A percentile compares a stretch with the other conserved stretches of the same genome.
Conservation (phyloP, 2,888 invertebrate species). For the Brenthis ino region DNA sequence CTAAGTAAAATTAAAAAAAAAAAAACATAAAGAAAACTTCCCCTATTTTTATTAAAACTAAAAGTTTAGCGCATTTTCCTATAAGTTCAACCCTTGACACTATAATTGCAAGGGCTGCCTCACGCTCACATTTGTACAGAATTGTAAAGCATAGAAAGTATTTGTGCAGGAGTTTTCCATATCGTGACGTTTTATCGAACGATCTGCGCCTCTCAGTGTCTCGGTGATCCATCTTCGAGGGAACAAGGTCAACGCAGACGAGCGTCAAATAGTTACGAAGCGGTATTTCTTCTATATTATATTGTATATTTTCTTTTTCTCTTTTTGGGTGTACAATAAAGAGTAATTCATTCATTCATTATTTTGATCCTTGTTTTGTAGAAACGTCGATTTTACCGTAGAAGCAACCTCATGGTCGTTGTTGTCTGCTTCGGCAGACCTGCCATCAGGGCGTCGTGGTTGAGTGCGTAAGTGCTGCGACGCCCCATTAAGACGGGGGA, state of each 20-base stretch:
- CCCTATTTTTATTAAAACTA: slow-evolving; percentile 15
- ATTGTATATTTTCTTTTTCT: too few species aligned
- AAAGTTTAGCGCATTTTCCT: slow-evolving; percentile 12
- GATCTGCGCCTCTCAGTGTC: slow-evolving; percentile 62
- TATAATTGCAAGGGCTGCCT: slow-evolving; percentile 32
- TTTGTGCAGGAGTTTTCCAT: slow-evolving; percentile 66
- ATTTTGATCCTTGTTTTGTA: background rate
- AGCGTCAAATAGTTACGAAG: slow-evolving; percentile 39
- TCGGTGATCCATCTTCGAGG: slow-evolving; percentile 77
- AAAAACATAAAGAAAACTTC: slow-evolving; percentile 5
- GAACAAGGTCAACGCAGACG: slow-evolving; percentile 50
- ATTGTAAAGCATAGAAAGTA: slow-evolving; percentile 41
- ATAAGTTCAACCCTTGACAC: slow-evolving; percentile 21
- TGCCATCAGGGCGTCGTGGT: too few species aligned
- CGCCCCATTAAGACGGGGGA: too few species aligned
- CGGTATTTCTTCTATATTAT: background rate
- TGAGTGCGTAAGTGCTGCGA: too few species aligned
- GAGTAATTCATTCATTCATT: too few species aligned
- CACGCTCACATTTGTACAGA: slow-evolving; percentile 25
- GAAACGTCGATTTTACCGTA: background rate
- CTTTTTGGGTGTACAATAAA: too few species aligned
- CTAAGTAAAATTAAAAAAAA: slow-evolving; percentile 11
- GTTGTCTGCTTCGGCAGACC: too few species aligned
- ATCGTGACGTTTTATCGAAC: slow-evolving; percentile 70
- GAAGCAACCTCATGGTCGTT: too few species aligned